Base-by-base conservation (phyloP, 37 sponge, comb jelly and placozoan species). In the Halisarca cf. caerulea region DNA sequence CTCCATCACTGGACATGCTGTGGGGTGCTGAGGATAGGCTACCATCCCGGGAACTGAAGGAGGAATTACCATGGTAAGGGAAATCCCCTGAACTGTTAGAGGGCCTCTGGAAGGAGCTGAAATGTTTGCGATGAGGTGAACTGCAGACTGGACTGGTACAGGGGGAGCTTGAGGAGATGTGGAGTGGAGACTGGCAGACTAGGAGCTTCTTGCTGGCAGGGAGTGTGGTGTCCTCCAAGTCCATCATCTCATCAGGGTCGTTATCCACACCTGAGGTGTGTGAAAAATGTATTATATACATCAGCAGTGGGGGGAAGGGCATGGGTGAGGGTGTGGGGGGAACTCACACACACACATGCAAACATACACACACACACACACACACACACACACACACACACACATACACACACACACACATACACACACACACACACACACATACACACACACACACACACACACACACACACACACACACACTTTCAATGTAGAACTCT, bases 91-190 rank as follows among this genome's bases (percentile, higher is more conserved):
- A 40, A 24, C 24, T 14, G 77, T 40, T 33, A 1, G 20, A 21
- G 2, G 42, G 25, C 41, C 77, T 39, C 38, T 40, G 42, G 77
- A 8, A 24, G 43, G 77, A 32, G n/a, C n/a, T 21, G 77, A 74
- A 74, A n/a, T 42, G 41, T 9, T 74, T 74, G 6, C 36, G 41
- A 23, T 36, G 45, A 8, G 77, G 77, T 4, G 77, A 74, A 2
- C 42, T 39, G 24, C 77, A 74, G 44, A 44, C 18, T 23, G 77
- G 77, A 41, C 77, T 74, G 44, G 77, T 74, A 23, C 77, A 74
- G 14, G 77, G 77, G 3, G 77, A 68, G 34, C 35, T 34, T 2
- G 69, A 37, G 43, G 45, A 14, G 6, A 74, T 39, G 43, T 74
- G 77, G 45, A 74, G 77, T 1, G 77, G 77, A 24, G 77, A 74